Evolutionary conservation across 1,140 invertebrate genomes (phyloP), one percentile per base, ranked within the genome.

Genomic region (Gryllus bimaculatus): DNA sequence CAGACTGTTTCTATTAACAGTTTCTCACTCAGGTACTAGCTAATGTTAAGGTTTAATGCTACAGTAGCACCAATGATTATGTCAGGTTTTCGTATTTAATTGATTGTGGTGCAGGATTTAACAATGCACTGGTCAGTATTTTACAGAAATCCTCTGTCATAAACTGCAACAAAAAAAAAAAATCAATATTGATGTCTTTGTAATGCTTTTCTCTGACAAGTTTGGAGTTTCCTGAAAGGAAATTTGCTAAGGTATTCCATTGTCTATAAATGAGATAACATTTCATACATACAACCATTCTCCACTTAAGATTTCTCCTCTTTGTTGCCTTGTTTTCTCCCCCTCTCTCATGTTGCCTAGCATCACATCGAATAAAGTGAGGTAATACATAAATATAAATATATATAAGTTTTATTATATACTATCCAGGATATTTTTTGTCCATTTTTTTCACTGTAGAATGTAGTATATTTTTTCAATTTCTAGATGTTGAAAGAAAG

Each of bases 361-460:
- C 54, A 66, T 66, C 54, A 66, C 54, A 66, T 18, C 54, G 54
- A 66, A 66, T 66, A 66, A 66, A 66, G 54, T 66, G 54, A 66
- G 54, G 10, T 13, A 66, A 66, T 66, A 18, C 18, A 66, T 66
- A 66, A 13, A 66, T 13, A 66, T 66, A 66, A 13, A 66, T 66
- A 18, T 13, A 13, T 66, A 66, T 66, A 66, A 66, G 54, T 66
- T 66, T 66, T 66, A 66, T 66, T 66, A 66, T 66, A 66, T 66
- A 66, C 54, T 66, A 66, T 66, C 54, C 54, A 66, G 54, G 54
- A 66, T 66, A 66, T 66, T 66, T 39, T 66, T 66, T 66, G 54
- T 66, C 54, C 54, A 66, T 66, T 66, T 66, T 66, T 66, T 66
- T 66, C 54, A 66, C 54, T 66, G 54, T 66, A 66, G 54, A 66